Conservation (phyloP, 2,113 vertebrate species). For the Heterochromis multidens region DNA sequence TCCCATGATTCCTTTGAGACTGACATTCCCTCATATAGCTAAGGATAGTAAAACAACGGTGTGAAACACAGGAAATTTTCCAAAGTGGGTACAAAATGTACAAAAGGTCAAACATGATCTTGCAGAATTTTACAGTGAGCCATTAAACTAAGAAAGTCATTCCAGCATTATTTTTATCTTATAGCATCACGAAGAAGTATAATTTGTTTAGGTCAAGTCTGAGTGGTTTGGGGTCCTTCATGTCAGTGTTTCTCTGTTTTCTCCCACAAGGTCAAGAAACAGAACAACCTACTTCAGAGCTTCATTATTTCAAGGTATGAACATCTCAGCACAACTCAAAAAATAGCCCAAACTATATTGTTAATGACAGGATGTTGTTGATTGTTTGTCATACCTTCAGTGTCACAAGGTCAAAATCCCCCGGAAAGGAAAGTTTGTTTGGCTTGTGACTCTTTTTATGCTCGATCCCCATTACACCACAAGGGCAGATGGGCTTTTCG, state of each 20-base stretch:
- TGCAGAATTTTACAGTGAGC: not conserved
- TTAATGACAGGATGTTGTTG: not conserved
- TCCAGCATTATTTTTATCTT: not conserved
- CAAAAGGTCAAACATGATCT: not conserved
- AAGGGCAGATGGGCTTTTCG: slow-evolving; percentile 33
- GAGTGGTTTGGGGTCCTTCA: not conserved
- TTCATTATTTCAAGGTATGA: not conserved
- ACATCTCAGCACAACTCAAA: not conserved
- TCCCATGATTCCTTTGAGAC: not conserved
- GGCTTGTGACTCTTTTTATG: slow-evolving; percentile 2
- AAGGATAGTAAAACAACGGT: not conserved
- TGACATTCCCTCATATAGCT: not conserved
- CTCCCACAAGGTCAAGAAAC: not conserved
- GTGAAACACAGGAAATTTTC: not conserved
- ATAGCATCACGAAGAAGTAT: not conserved
- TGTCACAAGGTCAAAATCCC: not conserved
- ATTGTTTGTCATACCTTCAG: not conserved
- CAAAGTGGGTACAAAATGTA: not conserved
- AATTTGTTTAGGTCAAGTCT: not conserved
- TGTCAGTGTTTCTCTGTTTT: not conserved
- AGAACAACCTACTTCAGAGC: not conserved
- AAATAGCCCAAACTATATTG: not conserved
- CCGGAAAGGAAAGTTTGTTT: not conserved
- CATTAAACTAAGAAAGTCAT: not conserved
- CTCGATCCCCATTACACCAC: not conserved